These are phyloP conservation scores for Nomada ferruginata DNA, from an alignment of 2,888 invertebrate genomes.

Conservation along the genomic window DNA sequence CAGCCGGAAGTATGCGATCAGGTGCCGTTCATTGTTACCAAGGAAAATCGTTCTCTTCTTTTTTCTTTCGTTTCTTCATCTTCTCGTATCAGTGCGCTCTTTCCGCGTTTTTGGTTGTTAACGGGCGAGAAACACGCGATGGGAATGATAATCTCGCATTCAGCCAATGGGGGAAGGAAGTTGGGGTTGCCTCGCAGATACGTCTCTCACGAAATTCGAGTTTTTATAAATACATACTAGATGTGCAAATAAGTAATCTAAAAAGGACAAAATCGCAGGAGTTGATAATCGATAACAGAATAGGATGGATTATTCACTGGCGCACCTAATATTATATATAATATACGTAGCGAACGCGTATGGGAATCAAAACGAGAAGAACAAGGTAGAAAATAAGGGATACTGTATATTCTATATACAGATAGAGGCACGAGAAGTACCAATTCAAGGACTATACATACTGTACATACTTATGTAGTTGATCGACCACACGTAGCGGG, in stretches of 20 bases:
- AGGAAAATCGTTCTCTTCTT: conserved; percentile 7
- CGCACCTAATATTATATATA: too few relatives aligned
- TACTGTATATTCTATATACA: conserved; percentile 1
- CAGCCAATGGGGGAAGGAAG: not conserved
- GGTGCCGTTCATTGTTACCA: not conserved
- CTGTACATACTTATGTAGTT: not conserved
- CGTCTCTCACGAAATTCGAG: conserved; percentile 12
- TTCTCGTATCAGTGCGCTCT: not conserved
- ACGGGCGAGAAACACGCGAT: not conserved
- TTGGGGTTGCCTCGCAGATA: not conserved
- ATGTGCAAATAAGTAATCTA: not conserved
- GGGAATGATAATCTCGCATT: not conserved
- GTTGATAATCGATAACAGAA: too few relatives aligned
- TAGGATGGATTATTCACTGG: too few relatives aligned
- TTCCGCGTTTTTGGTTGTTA: conserved; percentile 7
- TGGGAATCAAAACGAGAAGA: conserved; percentile 18
- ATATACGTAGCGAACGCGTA: conserved; percentile 4
- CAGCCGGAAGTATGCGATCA: not conserved
- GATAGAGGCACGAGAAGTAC: not conserved
- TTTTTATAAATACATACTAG: conserved; percentile 13
- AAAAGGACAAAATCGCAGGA: too few relatives aligned
- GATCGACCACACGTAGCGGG: not conserved
- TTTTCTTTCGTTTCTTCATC: not conserved
- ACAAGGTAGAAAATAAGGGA: not conserved
- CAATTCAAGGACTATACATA: not conserved